Base-by-base conservation (phyloP, 2,797 vertebrate genomes). In the Capromys pilorides region DNA sequence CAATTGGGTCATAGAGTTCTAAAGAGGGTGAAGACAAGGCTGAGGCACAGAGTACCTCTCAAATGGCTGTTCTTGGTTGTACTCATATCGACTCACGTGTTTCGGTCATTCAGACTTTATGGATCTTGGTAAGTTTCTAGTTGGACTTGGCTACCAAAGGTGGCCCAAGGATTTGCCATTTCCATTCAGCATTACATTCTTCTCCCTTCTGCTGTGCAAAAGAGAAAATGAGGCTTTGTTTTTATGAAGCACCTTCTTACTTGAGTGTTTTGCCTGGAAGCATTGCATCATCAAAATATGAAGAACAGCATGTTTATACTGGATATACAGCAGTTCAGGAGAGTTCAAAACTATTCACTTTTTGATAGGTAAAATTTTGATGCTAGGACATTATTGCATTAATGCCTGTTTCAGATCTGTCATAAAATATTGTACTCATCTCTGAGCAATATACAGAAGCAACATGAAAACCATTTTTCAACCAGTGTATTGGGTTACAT, bases 281-380 rank as follows among this genome's bases (percentile, higher is more conserved):
- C n/a, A 80, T 45, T 92, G 61, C 36, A 54, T 96, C 28, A 62
- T 95, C 61, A 94, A 91, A 94, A 82, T 88, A 86, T 66, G 75
- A 94, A 16, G 16, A 78, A 9, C 79, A 91, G 86, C 73, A 51
- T 85, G 54, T 95, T 89, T 33, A 51, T 94, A 81, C n/a, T 59
- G 36, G 71, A 86, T 94, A 86, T 88, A 88, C 1, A 8, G 33
- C 7, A 93, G 91, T 88, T 95, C 28, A 75, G 80, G n/a, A 90
- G 57, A 79, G 61, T 89, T 95, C 62, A 90, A 88, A 71, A 22
- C 51, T 71, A 57, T 94, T 96, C 16, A 89, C 51, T 69, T 89
- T 96, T 95, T 92, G 36, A 62, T 93, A 49, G 90, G 36, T 92
- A 39, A 85, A 95, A 86, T 49, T 90, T 89, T 94, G 90, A 51